A percentile compares a stretch with the other conserved stretches of the same genome.
Conservation (phyloP, 2,888 invertebrate species). For the Ypsolopha sequella region DNA sequence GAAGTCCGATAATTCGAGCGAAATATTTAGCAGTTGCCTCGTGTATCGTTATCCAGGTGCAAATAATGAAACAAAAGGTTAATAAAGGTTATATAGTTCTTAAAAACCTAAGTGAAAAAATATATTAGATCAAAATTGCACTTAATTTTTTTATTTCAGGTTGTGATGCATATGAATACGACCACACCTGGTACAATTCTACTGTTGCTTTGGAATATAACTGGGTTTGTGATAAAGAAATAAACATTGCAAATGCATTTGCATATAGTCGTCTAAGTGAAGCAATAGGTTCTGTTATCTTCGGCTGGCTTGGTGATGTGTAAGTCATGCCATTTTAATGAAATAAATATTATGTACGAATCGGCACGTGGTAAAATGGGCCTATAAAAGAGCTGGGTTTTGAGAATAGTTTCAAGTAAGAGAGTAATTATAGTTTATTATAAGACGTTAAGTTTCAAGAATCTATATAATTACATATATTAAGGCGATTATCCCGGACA, state of each 20-base stretch:
- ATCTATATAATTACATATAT: too few relatives aligned
- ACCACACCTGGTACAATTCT: conserved; percentile 37
- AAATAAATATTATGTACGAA: too few relatives aligned
- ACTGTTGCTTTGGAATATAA: conserved; percentile 36
- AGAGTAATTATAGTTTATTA: too few relatives aligned
- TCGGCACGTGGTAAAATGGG: too few relatives aligned
- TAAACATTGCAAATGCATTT: conserved; percentile 33
- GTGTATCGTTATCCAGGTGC: conserved; percentile 19
- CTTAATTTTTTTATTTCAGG: conserved; percentile 21
- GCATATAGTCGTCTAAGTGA: conserved; percentile 35
- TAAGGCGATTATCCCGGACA: too few relatives aligned
- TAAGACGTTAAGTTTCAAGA: too few relatives aligned
- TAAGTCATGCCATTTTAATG: conserved; percentile 16
- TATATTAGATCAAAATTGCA: background rate
- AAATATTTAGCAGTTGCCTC: conserved; percentile 26
- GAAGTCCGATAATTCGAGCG: conserved; percentile 16
- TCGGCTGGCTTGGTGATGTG: conserved; percentile 47
- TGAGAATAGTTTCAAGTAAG: too few relatives aligned
- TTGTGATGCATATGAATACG: conserved; percentile 30
- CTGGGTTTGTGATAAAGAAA: conserved; percentile 42
- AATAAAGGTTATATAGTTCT: background rate
- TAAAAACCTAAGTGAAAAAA: conserved; percentile 4
- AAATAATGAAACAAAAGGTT: conserved; percentile 23
- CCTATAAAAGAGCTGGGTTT: too few relatives aligned
- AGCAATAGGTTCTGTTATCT: conserved; percentile 32